A percentile compares a stretch with the other conserved stretches of the same genome.
phyloP scores from a whole-genome alignment of 2,797 vertebrate species.

The Esox masquinongy region DNA sequence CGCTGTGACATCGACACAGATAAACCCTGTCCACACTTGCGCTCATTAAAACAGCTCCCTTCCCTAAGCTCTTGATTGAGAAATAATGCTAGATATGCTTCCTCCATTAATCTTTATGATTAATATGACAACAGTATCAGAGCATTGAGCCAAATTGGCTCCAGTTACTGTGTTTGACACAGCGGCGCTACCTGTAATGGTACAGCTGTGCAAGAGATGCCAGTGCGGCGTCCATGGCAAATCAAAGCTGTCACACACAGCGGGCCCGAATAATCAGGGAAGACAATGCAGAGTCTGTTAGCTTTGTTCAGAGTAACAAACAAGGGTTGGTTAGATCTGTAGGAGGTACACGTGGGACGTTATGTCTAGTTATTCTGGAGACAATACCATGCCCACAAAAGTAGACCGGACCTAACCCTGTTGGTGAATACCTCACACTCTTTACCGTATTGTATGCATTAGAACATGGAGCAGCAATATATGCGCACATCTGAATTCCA shows the following conservation, averaged over 20 bases:
- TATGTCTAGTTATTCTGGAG: background rate
- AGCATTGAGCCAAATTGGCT: conserved; percentile 7
- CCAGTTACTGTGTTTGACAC: background rate
- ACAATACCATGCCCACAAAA: background rate
- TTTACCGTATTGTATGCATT: background rate
- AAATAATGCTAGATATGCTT: background rate
- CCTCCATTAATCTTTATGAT: background rate
- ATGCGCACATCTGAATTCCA: background rate
- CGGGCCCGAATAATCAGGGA: background rate
- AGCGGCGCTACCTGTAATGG: background rate
- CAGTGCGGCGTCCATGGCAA: too few species aligned
- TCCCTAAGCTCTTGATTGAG: background rate
- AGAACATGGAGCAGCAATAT: background rate
- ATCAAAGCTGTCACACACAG: conserved; percentile 1
- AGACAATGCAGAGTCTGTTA: background rate
- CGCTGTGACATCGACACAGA: background rate
- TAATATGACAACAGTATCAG: conserved; percentile 6
- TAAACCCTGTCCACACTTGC: background rate
- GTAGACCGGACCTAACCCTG: background rate
- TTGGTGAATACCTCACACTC: background rate
- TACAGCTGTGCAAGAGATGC: background rate
- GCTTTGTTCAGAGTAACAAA: background rate
- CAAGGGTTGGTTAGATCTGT: background rate
- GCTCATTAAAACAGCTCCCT: background rate
- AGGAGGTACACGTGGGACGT: background rate